A percentile compares a stretch with the other conserved stretches of the same genome.
Conservation (phyloP, 2,113 vertebrate genomes). For the Ophthalmolycus amberensis region DNA sequence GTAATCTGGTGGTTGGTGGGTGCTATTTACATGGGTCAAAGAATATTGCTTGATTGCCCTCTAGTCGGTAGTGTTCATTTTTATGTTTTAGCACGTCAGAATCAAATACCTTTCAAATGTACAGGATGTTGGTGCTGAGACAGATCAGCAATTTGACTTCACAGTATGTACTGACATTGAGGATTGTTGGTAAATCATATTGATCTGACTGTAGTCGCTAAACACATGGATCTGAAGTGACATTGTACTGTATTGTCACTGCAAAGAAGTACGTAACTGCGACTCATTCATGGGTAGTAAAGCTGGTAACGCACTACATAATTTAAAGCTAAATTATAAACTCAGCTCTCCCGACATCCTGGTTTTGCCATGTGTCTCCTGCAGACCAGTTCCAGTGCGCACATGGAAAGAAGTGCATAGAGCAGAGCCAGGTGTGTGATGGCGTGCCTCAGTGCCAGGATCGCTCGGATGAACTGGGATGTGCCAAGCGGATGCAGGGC, state of each 20-base stretch:
- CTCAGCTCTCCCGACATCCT: background rate
- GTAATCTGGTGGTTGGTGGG: slow-evolving; percentile 38
- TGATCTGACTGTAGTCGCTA: background rate
- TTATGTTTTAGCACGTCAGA: background rate
- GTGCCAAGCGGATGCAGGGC: slow-evolving; percentile 71
- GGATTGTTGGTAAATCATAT: too few species aligned
- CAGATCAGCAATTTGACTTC: background rate
- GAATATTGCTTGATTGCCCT: slow-evolving; percentile 21
- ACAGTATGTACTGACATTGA: background rate
- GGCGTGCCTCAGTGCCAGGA: slow-evolving; percentile 87
- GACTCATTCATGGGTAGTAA: background rate
- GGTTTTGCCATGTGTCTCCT: background rate
- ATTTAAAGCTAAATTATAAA: background rate
- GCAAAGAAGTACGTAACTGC: background rate
- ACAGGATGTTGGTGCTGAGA: background rate
- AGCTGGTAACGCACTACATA: background rate
- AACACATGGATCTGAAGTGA: background rate
- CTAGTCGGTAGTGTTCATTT: slow-evolving; percentile 5
- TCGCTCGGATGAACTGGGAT: slow-evolving; percentile 87
- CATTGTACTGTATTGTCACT: background rate
- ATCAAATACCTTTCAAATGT: background rate
- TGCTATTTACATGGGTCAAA: rapidly evolving
- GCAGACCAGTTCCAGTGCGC: slow-evolving; percentile 87
- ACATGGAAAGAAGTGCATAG: slow-evolving; percentile 81
- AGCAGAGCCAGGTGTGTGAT: slow-evolving; percentile 83